Evolutionary conservation across 2,797 vertebrate species (phyloP), one percentile per base, ranked within the genome.

Genomic region (Bradypus variegatus): DNA sequence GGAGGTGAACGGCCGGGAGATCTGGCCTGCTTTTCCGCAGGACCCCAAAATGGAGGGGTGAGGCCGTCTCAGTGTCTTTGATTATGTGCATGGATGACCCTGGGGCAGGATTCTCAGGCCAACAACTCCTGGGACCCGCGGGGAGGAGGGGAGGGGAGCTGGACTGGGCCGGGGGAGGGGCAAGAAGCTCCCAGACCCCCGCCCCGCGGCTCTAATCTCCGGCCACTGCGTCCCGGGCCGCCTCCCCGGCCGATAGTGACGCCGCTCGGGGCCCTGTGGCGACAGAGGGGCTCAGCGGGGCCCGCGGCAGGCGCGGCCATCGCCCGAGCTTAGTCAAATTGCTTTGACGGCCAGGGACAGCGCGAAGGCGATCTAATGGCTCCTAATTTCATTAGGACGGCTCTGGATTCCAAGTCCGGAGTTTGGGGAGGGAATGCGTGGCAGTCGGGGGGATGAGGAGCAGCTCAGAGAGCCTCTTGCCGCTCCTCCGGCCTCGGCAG

Each of bases 281-380:
- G 98, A 98, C 98, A 98, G 97, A 87, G 97, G 98, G 98, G 96
- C 97, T 95, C 97, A 96, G 96, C 93, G 93, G 96, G 95, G 96
- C 97, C 97, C 96, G 96, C 96, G 94, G 94, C 96, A 93, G 96
- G 97, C 95, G 95, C 96, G 97, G 96, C 97, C 97, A 95, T 98
- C 98, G 94, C 78, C 94, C 93, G 90, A 92, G 96, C 97, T 98
- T 98, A 98, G 96, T 97, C 97, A 98, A 98, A 98, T 98, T 97
- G 97, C 97, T 98, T 97, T 98, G 98, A 98, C 97, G 96, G 97
- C 97, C 96, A 90, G 91, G 97, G 97, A 97, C 94, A 96, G 95
- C 96, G 96, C 31, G 96, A 96, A 94, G 98, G 96, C 95, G 97
- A 98, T 98, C 97, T 97, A 97, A 98, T 98, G 96, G 94, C 84